Evolutionary conservation across 2,888 invertebrate species (phyloP), one percentile per base, ranked within the genome.

Genomic region (Eristalis pertinax): DNA sequence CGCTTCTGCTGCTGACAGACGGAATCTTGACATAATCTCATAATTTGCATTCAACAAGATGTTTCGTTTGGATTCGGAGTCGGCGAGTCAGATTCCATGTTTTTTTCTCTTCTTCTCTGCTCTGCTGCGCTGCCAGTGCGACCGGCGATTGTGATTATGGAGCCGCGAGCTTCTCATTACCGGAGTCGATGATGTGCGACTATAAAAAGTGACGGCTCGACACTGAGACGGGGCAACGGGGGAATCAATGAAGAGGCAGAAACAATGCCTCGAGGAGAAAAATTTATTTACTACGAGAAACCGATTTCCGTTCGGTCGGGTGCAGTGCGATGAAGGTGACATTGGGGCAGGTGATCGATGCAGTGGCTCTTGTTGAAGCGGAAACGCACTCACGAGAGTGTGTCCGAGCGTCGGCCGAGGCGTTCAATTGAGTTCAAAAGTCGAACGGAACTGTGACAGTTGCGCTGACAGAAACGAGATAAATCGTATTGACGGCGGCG

Each of bases 21-120:
- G 65, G 56, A 67, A 78, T 82, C 85, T 86, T 82, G 78, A 82
- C 82, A 82, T 82, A 86, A 86, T 86, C 85, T 82, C 35, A 78
- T 78, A 78, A 86, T 86, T 86, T 86, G 85, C 82, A 86, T 86
- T 81, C 76, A 73, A 81, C 72, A 76, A 81, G 84, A 76, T 81
- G 63, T 76, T 76, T 76, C 58, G 38, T 67, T 74, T 11, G 74
- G 32, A 72, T 73, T 84, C 58, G 13, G 73, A 78, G 38, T 19
- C 50, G 50, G n/a, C 50, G 26, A 60, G 22, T 62, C 26, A 26
- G n/a, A 72, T 35, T 72, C 60, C 15, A 13, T 26, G 19, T 56
- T 32, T 10, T n/a, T 41, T 68, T 63, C 8, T 7, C 11, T 38
- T 10, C 63, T 26, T 26, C 26, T 26, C 26, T 26, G 43, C 58